phyloP scores from a whole-genome alignment of 2,113 vertebrate species.

The Sclerurus mexicanus region DNA sequence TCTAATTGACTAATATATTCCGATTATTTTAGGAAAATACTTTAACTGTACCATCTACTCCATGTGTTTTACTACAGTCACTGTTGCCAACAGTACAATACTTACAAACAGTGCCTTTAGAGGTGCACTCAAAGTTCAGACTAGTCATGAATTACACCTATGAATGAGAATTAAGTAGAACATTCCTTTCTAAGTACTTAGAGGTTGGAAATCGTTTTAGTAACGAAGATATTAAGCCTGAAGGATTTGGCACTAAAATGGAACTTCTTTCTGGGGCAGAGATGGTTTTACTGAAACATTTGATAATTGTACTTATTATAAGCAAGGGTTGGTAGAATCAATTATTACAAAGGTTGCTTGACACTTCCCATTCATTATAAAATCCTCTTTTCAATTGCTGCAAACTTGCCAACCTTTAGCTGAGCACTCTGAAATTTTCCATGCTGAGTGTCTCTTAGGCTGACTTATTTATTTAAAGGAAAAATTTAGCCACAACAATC shows the following conservation, averaged over 20 bases:
- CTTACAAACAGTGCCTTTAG: slow-evolving; percentile 34
- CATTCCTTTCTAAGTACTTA: slow-evolving; percentile 59
- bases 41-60: background rate
- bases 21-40: background rate
- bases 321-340: slow-evolving; percentile 33
- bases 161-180: slow-evolving; percentile 54
- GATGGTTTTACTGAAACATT: slow-evolving; percentile 51
- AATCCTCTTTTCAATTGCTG: slow-evolving; percentile 26
- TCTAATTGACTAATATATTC: background rate
- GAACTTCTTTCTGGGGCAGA: slow-evolving; percentile 22
- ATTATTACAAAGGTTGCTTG: slow-evolving; percentile 41
- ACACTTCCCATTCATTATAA: slow-evolving; percentile 33
- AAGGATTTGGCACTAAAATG: slow-evolving; percentile 50
- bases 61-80: background rate
- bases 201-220: slow-evolving; percentile 16
- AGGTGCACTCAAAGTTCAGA: slow-evolving; percentile 64
- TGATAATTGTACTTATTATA: slow-evolving; percentile 53
- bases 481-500: background rate
- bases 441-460: background rate
- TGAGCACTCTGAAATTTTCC: slow-evolving; percentile 44
- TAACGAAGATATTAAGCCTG: slow-evolving; percentile 40
- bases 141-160: slow-evolving; percentile 29
- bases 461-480: background rate
- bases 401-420: slow-evolving; percentile 1
- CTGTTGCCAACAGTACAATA: slow-evolving; percentile 22